Conservation (phyloP, 2,113 vertebrate genomes). For the Colossoma macropomum region DNA sequence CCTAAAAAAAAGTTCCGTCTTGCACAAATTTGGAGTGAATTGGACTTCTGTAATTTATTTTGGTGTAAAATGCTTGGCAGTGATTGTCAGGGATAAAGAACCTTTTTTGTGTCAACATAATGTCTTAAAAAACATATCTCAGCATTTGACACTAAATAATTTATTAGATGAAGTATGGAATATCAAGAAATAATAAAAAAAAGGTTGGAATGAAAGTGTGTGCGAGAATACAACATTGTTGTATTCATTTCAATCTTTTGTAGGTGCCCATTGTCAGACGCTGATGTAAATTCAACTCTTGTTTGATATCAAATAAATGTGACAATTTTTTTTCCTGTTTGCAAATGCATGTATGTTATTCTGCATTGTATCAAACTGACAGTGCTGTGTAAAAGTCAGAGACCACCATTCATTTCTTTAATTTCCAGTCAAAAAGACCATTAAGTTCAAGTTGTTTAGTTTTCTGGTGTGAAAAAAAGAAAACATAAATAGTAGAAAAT, state of each 20-base stretch:
- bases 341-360: constrained; percentile 68
- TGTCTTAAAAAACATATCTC: constrained; percentile 79
- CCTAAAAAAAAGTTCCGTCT: constrained; percentile 62
- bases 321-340: constrained; percentile 87
- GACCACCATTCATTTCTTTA: no score
- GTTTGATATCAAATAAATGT: constrained; percentile 99
- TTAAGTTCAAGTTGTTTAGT: no score
- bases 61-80: constrained; percentile 77
- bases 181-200: constrained; percentile 30
- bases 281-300: constrained; percentile 99
- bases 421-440: no score
- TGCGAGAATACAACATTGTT: constrained; percentile 73
- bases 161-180: constrained; percentile 70
- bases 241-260: constrained; percentile 77
- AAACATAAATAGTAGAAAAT: no score
- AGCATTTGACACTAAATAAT: constrained; percentile 90
- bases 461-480: no score
- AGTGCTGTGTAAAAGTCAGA: no score
- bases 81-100: constrained; percentile 65
- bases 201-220: constrained; percentile 63
- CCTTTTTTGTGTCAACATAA: constrained; percentile 81
- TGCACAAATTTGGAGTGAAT: constrained; percentile 75
- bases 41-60: constrained; percentile 83
- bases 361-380: neutral
- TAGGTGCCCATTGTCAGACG: constrained; percentile 95